Evolutionary conservation across 2,113 vertebrate species (phyloP).

Genomic region (Grus americana): DNA sequence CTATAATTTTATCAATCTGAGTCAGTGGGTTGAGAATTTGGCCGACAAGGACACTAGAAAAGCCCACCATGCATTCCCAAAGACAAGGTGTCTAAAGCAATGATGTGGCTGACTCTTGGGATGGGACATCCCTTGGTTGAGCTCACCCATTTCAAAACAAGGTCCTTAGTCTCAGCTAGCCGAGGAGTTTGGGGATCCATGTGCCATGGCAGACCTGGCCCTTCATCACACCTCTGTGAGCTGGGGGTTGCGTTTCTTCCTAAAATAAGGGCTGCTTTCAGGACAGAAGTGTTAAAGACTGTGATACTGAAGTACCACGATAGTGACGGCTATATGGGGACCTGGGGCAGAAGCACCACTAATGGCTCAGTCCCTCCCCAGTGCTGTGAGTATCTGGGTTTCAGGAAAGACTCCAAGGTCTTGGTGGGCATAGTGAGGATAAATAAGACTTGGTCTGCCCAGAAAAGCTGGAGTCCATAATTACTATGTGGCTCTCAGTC

Average conservation of each 20-base stretch:
- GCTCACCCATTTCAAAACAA: neutral
- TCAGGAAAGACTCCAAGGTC: neutral
- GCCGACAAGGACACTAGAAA: neutral
- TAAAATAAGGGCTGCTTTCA: neutral
- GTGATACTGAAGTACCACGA: neutral
- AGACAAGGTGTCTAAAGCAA: neutral
- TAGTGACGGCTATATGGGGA: neutral
- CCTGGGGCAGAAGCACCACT: neutral
- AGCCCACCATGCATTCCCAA: neutral
- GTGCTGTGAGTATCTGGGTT: neutral
- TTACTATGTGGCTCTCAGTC: neutral
- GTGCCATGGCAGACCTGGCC: neutral
- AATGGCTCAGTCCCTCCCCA: neutral
- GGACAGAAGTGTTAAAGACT: neutral
- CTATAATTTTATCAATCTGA: neutral
- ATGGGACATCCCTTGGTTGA: neutral
- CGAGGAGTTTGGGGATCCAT: neutral
- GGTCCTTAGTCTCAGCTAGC: neutral
- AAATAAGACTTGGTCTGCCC: neutral
- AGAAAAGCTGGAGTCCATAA: neutral
- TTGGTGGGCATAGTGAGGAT: neutral
- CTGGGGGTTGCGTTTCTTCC: neutral
- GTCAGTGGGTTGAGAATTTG: neutral
- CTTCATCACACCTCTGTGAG: neutral
- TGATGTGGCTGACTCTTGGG: neutral